Evolutionary conservation across 2,797 vertebrate species (phyloP), one percentile per base, ranked within the genome.

Genomic region (Luscinia luscinia): DNA sequence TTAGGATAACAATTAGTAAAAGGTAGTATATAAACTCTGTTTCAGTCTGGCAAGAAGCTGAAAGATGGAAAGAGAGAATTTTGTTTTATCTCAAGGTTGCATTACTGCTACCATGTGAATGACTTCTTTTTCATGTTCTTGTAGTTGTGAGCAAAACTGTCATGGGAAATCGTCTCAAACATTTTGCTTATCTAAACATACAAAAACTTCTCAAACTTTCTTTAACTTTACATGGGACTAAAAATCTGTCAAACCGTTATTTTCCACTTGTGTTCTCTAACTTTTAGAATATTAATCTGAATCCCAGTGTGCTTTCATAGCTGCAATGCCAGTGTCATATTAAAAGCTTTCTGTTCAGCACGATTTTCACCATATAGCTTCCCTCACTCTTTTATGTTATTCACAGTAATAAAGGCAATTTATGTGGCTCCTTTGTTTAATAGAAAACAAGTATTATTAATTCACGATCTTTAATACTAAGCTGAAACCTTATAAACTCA

Each of bases 251-350:
- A 81, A 64, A 83, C 74, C 70, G 11, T 32, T 81, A 38, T 75
- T 89, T 93, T 92, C 64, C 52, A 92, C 45, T n/a, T 83, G 32
- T 51, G 14, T 73, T 95, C 52, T 86, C 27, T 64, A 90, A 73
- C 46, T 70, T 94, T 64, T 16, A 81, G 77, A 80, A 58, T 87
- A 64, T 51, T 32, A 81, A 27, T 69, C 58, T 24, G 84, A 92
- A 93, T 93, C 55, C 43, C 68, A 77, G 4, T 64, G 20, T 55
- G 34, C 3, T 59, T 75, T 74, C 32, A 38, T 30, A 80, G 38
- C 23, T 80, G 54, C 32, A 87, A 13, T 62, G 16, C 26, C 38
- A 76, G 21, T 45, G 26, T 79, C 40, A 80, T 77, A 80, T 74
- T 59, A 92, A 90, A 57, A 81, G 26, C 11, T 67, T 83, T 87